Evolutionary conservation across 2,888 invertebrate genomes (phyloP).

Genomic region (Drosophila prostipennis): DNA sequence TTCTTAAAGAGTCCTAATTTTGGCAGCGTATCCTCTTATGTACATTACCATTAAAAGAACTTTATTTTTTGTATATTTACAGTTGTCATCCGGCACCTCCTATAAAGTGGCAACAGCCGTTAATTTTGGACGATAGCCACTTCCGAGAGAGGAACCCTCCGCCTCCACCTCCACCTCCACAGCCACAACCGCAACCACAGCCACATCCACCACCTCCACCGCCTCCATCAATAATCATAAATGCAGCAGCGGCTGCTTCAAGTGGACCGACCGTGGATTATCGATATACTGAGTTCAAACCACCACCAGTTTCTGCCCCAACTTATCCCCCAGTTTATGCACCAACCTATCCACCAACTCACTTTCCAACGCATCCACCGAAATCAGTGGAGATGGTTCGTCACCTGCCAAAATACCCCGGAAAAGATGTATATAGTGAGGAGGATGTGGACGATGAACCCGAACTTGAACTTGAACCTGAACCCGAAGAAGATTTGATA

Average conservation of each 20-base stretch:
- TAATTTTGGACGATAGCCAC: conserved; percentile 18
- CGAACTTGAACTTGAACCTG: conserved; percentile 1
- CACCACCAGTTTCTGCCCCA: conserved; percentile 9
- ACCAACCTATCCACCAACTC: conserved; percentile 6
- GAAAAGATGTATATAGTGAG: conserved; percentile 28
- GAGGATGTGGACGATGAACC: conserved; percentile 42
- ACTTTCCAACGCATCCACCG: conserved; percentile 4
- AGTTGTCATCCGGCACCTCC: conserved; percentile 39
- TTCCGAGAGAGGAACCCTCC: conserved; percentile 5
- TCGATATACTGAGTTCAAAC: conserved; percentile 1
- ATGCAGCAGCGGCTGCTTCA: conserved; percentile 79
- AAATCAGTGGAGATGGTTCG: conserved; percentile 30
- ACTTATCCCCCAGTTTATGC: conserved; percentile 13
- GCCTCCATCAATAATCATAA: conserved; percentile 75
- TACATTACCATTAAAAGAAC: neutral
- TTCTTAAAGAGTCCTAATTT: conserved; percentile 23
- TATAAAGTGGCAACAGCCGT: conserved; percentile 18
- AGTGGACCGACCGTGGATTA: conserved; percentile 48
- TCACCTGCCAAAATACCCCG: conserved; percentile 43
- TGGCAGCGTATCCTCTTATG: conserved; percentile 18
- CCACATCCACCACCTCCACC: conserved; percentile 11
- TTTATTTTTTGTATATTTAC: neutral
- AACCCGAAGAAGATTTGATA: conserved; percentile 33
- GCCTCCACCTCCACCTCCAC: conserved; percentile 9
- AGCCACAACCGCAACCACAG: conserved; percentile 3